Percentiles rank a stretch among this genome's conserved stretches.
phyloP scores from a whole-genome alignment of 2,888 invertebrate genomes.

The Neocrepidodera transversa region DNA sequence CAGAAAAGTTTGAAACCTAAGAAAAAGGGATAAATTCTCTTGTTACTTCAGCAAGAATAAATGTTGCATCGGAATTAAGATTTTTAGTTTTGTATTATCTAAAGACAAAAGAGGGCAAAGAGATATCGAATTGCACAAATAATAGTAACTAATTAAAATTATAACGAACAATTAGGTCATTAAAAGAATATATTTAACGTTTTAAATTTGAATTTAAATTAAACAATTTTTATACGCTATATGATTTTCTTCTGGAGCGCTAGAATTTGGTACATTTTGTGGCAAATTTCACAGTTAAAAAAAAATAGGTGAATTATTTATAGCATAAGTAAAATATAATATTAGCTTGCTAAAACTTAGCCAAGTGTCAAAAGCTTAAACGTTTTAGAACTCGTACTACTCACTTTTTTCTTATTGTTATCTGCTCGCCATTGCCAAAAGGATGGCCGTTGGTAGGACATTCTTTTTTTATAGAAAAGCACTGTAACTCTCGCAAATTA shows the following conservation, averaged over 20 bases:
- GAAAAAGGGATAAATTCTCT: too few relatives aligned
- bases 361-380: slow-evolving; percentile 17
- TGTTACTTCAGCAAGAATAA: too few relatives aligned
- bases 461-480: slow-evolving; percentile 51
- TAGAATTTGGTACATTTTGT: not conserved
- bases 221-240: too few relatives aligned
- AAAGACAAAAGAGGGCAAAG: too few relatives aligned
- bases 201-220: too few relatives aligned
- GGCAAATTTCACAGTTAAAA: not conserved
- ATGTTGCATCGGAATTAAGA: too few relatives aligned
- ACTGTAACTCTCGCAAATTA: slow-evolving; percentile 50
- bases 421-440: slow-evolving; percentile 66
- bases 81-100: too few relatives aligned
- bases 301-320: slow-evolving; percentile 19
- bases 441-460: slow-evolving; percentile 70
- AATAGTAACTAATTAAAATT: too few relatives aligned
- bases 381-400: slow-evolving; percentile 37
- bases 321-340: slow-evolving; percentile 14
- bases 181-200: too few relatives aligned
- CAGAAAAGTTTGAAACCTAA: too few relatives aligned
- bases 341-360: slow-evolving; percentile 11
- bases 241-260: not conserved
- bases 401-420: slow-evolving; percentile 59
- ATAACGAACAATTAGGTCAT: too few relatives aligned
- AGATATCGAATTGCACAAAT: too few relatives aligned